Evolutionary conservation across 2,113 vertebrate genomes (phyloP).

Genomic region (Oenanthe oenanthe): DNA sequence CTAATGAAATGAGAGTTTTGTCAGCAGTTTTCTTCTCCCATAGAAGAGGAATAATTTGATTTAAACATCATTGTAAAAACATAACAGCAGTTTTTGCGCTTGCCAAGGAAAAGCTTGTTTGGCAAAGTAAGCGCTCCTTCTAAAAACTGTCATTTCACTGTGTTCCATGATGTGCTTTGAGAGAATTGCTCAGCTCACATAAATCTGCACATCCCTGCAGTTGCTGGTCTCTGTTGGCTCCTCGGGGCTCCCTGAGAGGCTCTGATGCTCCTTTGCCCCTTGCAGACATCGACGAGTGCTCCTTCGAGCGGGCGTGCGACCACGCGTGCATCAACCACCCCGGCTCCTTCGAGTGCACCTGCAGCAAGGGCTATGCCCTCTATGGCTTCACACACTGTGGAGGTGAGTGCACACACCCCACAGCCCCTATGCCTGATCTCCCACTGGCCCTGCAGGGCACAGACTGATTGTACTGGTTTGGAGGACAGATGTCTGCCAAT

Average conservation of each 20-base stretch:
- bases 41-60: not conserved
- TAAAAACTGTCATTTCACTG: not conserved
- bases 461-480: too few species aligned
- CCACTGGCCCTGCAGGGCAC: not conserved
- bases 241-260: not conserved
- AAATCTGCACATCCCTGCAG: not conserved
- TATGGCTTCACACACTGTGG: slow-evolving; percentile 95
- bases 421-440: not conserved
- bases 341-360: slow-evolving; percentile 90
- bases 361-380: slow-evolving; percentile 90
- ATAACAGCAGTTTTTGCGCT: not conserved
- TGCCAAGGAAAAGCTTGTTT: not conserved
- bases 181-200: not conserved
- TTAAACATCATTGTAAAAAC: not conserved
- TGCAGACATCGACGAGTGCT: slow-evolving; percentile 97
- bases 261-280: slow-evolving; percentile 65
- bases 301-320: slow-evolving; percentile 93
- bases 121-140: not conserved
- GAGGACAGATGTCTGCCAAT: too few species aligned
- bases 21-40: not conserved
- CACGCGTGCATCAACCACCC: slow-evolving; percentile 94
- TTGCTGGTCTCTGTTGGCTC: not conserved
- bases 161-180: not conserved
- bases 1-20: not conserved
- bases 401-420: slow-evolving; percentile 78